Conservation (phyloP, 1,140 invertebrate species). For the Anastrepha obliqua region DNA sequence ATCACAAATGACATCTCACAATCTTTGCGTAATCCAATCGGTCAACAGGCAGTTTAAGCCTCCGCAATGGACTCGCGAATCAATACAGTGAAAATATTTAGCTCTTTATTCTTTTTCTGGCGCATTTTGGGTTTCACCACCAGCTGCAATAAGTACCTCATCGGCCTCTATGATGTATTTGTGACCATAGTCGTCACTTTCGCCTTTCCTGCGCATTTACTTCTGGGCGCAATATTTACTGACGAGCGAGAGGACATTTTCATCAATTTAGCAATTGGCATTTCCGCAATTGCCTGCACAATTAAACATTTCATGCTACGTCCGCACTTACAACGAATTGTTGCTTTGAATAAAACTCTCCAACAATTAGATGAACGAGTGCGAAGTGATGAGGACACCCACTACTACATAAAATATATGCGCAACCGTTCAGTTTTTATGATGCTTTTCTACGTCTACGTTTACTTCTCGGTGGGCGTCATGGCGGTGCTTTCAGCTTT, state of each 20-base stretch:
- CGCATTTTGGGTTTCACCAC: background rate
- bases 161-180: conserved; percentile 30
- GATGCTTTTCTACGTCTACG: conserved; percentile 54
- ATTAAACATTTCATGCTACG: conserved; percentile 60
- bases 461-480: conserved; percentile 55
- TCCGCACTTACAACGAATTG: conserved; percentile 55
- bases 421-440: conserved; percentile 52
- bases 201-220: conserved; percentile 60
- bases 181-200: conserved; percentile 58
- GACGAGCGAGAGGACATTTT: conserved; percentile 36
- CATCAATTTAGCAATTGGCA: conserved; percentile 59
- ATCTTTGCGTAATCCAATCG: background rate
- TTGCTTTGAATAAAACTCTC: conserved; percentile 55
- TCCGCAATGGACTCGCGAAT: background rate
- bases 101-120: background rate
- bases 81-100: background rate
- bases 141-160: conserved; percentile 35
- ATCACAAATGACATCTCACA: background rate
- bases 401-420: conserved; percentile 53
- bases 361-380: conserved; percentile 59
- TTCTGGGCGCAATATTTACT: conserved; percentile 57
- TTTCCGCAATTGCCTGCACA: conserved; percentile 59
- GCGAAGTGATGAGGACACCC: conserved; percentile 58
- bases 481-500: conserved; percentile 56
- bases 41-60: background rate